Percentiles rank a stretch among this genome's conserved stretches.
Conservation (phyloP, 53 echinoderm and acorn worm species). For the Holothuria scabra region DNA sequence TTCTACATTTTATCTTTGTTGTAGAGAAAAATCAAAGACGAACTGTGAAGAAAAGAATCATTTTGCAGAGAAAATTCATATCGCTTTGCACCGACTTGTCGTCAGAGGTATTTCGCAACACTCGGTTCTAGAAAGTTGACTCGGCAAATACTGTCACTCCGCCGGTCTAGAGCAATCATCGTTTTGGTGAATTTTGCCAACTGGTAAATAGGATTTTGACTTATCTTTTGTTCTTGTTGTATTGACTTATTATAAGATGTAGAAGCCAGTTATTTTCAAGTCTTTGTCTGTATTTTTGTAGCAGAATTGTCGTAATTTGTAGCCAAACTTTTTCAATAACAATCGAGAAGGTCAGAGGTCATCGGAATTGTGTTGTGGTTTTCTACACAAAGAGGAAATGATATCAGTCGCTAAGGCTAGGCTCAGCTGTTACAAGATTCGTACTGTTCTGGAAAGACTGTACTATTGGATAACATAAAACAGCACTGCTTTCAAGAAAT, state of each 20-base stretch:
- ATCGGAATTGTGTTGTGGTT: conserved; percentile 1
- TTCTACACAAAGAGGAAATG: conserved; percentile 26
- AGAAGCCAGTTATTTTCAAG: too few relatives aligned
- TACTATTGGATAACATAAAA: too few relatives aligned
- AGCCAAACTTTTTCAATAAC: conserved; percentile 19
- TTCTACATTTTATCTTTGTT: too few relatives aligned
- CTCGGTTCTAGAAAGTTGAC: neutral
- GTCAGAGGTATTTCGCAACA: conserved; percentile 34
- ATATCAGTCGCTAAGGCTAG: conserved; percentile 8
- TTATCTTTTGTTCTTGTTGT: too few relatives aligned
- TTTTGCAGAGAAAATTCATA: conserved; percentile 21
- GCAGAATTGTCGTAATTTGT: neutral
- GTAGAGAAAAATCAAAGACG: neutral
- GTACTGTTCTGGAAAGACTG: too few relatives aligned
- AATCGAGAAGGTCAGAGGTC: conserved; percentile 22
- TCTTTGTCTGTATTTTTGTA: neutral
- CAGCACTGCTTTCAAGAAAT: too few relatives aligned
- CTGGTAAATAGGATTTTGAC: too few relatives aligned
- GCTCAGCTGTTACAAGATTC: too few relatives aligned
- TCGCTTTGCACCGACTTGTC: neutral
- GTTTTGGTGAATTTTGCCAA: too few relatives aligned
- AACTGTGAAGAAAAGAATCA: neutral
- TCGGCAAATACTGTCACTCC: too few relatives aligned
- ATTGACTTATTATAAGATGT: too few relatives aligned
- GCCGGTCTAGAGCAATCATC: too few relatives aligned